Percentiles rank a stretch among this genome's conserved stretches.
Evolutionary conservation across 1,140 invertebrate genomes (phyloP).

Genomic region (Centruroides vittatus): DNA sequence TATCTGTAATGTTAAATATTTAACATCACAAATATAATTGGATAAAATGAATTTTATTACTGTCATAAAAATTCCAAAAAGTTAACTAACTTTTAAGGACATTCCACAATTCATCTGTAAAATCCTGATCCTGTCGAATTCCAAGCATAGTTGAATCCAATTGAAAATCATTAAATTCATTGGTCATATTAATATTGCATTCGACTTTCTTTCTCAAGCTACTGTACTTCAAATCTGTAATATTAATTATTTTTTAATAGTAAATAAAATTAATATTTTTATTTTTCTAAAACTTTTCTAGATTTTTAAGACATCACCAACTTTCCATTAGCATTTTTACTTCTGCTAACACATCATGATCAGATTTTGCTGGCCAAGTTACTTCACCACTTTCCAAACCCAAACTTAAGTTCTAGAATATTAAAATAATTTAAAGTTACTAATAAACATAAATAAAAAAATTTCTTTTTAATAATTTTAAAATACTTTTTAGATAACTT

Average conservation of each 20-base stretch:
- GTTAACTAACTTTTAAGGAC: background rate
- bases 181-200: background rate
- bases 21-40: no score
- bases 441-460: no score
- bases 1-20: no score
- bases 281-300: no score
- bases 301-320: background rate
- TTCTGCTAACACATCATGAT: background rate
- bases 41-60: background rate
- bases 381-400: no score
- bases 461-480: no score
- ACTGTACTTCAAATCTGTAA: background rate
- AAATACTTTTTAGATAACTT: no score
- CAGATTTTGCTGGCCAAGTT: no score
- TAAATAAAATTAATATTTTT: background rate
- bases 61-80: background rate
- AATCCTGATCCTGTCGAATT: background rate
- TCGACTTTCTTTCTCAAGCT: background rate
- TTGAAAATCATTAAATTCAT: background rate
- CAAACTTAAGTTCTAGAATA: no score
- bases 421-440: no score
- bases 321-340: background rate
- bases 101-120: constrained; percentile 3
- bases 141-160: background rate
- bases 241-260: background rate